These are phyloP conservation scores for Anisognathus igniventris DNA, from an alignment of 2,797 vertebrate species.

Conservation along the genomic window DNA sequence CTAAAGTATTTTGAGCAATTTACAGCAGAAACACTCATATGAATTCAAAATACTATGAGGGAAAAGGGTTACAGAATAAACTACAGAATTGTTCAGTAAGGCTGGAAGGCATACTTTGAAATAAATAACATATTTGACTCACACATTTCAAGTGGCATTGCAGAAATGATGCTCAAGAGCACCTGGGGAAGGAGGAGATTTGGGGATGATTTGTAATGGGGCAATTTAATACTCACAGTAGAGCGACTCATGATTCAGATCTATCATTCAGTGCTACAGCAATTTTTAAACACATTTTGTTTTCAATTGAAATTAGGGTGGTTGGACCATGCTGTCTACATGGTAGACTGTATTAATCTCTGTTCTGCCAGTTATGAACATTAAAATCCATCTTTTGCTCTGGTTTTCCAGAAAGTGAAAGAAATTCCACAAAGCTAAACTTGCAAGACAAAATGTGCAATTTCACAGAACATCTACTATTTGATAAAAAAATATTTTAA, in stretches of 20 bases:
- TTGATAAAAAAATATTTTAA: neutral
- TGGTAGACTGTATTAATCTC: neutral
- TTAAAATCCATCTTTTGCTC: neutral
- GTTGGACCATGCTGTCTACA: neutral
- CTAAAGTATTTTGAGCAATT: neutral
- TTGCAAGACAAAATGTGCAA: neutral
- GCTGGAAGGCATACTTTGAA: neutral
- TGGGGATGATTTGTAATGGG: neutral
- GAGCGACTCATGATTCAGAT: neutral
- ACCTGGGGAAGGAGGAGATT: neutral
- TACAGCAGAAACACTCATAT: neutral
- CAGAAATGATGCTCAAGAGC: neutral
- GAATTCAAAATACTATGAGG: neutral
- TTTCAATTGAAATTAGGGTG: neutral
- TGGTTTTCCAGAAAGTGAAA: neutral
- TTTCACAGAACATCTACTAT: neutral
- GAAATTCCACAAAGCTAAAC: neutral
- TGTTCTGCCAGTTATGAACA: neutral
- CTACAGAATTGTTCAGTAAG: neutral
- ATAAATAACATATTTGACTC: neutral
- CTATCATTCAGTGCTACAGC: neutral
- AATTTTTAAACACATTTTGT: neutral
- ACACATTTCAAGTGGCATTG: neutral
- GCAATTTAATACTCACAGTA: neutral
- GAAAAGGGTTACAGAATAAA: neutral